Conservation (phyloP, 1,140 invertebrate species). For the Ooceraea biroi region DNA sequence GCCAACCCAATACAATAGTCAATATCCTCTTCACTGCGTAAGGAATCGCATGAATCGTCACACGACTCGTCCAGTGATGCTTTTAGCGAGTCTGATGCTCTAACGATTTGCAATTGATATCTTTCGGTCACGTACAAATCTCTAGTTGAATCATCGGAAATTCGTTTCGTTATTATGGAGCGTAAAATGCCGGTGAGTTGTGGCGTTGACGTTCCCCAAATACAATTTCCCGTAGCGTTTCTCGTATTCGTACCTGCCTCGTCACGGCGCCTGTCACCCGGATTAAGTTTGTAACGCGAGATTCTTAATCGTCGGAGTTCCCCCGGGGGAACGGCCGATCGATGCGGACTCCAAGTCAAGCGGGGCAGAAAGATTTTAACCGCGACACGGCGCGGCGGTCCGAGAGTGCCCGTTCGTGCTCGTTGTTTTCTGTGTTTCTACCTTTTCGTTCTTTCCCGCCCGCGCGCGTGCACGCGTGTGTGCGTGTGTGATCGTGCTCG, state of each 20-base stretch:
- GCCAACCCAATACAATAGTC: no score
- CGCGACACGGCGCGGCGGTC: conserved; percentile 53
- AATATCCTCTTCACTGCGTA: no score
- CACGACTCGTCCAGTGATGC: no score
- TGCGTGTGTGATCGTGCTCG: background rate
- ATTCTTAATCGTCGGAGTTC: conserved; percentile 73
- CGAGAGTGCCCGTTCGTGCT: conserved; percentile 37
- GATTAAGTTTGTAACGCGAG: conserved; percentile 72
- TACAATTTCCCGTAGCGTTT: conserved; percentile 33
- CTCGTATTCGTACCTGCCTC: conserved; percentile 45
- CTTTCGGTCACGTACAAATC: no score
- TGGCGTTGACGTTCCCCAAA: background rate
- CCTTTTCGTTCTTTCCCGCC: conserved; percentile 46
- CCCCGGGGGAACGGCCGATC: conserved; percentile 75
- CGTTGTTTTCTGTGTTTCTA: conserved; percentile 70
- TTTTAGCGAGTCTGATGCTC: no score
- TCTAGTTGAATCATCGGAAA: no score
- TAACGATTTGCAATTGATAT: no score
- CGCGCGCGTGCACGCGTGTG: conserved; percentile 2
- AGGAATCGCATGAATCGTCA: no score
- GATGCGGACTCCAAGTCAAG: conserved; percentile 74
- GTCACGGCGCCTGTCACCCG: conserved; percentile 20
- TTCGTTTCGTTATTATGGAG: background rate
- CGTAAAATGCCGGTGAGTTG: background rate
- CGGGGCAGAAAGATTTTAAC: conserved; percentile 79